phyloP scores from a whole-genome alignment of 2,888 invertebrate species.

The Protonemura montana region DNA sequence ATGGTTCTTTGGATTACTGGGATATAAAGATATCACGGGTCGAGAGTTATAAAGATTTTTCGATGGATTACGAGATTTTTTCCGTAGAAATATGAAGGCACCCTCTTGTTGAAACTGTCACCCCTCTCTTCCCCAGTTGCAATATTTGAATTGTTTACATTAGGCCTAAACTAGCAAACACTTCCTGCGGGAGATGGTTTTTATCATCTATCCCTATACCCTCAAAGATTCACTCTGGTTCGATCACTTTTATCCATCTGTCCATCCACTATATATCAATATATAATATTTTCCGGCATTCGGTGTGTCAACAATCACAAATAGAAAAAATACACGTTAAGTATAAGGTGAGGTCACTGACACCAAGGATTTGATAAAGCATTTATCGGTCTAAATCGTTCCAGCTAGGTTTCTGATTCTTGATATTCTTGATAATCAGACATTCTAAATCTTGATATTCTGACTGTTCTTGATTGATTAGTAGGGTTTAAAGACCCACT shows the following conservation, averaged over 20 bases:
- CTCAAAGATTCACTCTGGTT: not conserved
- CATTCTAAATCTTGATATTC: too few species aligned
- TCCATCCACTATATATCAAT: too few species aligned
- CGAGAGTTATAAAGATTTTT: not conserved
- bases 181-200: not conserved
- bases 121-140: not conserved
- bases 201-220: not conserved
- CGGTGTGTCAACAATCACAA: not conserved
- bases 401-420: too few species aligned
- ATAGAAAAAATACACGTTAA: not conserved
- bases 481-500: too few species aligned
- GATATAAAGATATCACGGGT: not conserved
- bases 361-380: not conserved
- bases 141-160: not conserved
- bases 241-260: not conserved
- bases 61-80: not conserved
- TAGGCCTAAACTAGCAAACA: not conserved
- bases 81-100: not conserved
- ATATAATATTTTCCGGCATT: not conserved
- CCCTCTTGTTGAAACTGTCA: not conserved
- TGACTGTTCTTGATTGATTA: too few species aligned
- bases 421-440: too few species aligned
- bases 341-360: not conserved
- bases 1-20: not conserved
- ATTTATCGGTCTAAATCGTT: too few species aligned